Percentiles rank a stretch among this genome's conserved stretches.
Conservation (phyloP, 2,797 vertebrate genomes). For the Pteronotus mesoamericanus region DNA sequence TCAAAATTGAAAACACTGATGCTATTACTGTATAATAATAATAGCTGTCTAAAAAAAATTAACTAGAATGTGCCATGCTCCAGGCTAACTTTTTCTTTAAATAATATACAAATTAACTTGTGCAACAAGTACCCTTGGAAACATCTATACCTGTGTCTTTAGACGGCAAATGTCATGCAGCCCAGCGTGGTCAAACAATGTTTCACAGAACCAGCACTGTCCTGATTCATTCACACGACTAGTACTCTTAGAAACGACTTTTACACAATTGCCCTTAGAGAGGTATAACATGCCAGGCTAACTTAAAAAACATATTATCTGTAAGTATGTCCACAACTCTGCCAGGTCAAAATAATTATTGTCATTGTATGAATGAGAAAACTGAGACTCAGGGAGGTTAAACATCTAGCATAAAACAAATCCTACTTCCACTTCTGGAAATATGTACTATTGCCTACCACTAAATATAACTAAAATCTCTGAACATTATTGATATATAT, state of each 20-base stretch:
- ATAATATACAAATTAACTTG: background rate
- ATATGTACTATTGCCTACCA: background rate
- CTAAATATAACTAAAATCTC: background rate
- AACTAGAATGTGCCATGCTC: background rate
- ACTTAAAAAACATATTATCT: background rate
- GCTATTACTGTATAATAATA: background rate
- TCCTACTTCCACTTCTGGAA: background rate
- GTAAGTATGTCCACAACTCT: background rate
- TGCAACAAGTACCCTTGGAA: background rate
- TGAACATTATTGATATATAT: background rate
- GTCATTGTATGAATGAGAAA: background rate
- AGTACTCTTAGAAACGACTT: background rate
- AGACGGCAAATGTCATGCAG: background rate
- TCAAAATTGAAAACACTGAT: background rate
- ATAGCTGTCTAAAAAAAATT: background rate
- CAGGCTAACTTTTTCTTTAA: background rate
- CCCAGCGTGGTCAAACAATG: background rate
- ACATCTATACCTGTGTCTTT: background rate
- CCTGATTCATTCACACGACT: background rate
- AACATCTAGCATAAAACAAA: background rate
- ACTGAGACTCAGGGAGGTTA: background rate
- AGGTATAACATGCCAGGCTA: background rate
- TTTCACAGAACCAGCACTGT: background rate
- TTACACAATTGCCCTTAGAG: background rate
- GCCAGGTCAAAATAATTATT: background rate